Evolutionary conservation across 2,797 vertebrate genomes (phyloP).

Genomic region (Prunella strophiata): DNA sequence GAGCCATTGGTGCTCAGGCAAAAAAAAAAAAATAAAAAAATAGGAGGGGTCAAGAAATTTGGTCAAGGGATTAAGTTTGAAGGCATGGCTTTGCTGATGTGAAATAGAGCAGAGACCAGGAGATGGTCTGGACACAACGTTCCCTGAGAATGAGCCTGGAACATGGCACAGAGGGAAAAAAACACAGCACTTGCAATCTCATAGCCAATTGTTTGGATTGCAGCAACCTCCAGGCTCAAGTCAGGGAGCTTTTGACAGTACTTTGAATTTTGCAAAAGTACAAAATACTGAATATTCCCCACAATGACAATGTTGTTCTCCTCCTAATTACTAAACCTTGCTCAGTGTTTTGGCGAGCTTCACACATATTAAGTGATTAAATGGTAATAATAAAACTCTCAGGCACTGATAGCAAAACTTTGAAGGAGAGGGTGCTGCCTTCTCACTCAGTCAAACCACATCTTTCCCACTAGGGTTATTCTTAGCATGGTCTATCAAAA

Average conservation of each 20-base stretch:
- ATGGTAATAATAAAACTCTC: not conserved
- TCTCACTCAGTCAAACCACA: not conserved
- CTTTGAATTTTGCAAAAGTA: not conserved
- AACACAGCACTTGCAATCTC: not conserved
- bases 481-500: not conserved
- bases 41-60: constrained; percentile 4
- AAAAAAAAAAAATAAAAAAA: not conserved
- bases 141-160: not conserved
- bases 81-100: not conserved
- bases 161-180: not conserved
- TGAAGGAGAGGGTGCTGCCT: not conserved
- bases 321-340: not conserved
- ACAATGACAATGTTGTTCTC: not conserved
- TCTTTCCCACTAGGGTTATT: not conserved
- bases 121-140: not conserved
- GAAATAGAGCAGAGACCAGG: not conserved
- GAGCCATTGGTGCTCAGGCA: not conserved
- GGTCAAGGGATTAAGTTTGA: constrained; percentile 10
- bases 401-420: not conserved
- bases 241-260: not conserved
- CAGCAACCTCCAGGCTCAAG: not conserved
- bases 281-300: not conserved
- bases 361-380: not conserved
- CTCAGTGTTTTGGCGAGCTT: not conserved
- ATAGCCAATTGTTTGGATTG: fast-evolving